These are phyloP conservation scores for Trichechus manatus DNA, from an alignment of 2,113 vertebrate genomes.

Conservation along the genomic window DNA sequence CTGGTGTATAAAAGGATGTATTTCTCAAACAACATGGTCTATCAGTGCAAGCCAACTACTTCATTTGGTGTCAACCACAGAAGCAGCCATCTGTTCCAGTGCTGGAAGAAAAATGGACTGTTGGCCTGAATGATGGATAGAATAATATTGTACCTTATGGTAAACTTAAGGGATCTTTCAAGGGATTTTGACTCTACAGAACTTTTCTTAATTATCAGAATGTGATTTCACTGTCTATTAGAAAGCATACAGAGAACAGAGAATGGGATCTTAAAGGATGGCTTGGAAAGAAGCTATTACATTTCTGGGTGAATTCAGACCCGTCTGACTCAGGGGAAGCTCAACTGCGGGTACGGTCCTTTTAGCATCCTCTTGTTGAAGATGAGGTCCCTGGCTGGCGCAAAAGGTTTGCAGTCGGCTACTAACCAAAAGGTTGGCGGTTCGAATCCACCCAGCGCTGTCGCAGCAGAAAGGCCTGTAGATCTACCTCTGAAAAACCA, in stretches of 20 bases:
- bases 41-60: slow-evolving; percentile 39
- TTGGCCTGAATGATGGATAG: background rate
- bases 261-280: background rate
- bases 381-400: background rate
- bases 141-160: slow-evolving; percentile 20
- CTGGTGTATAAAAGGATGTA: background rate
- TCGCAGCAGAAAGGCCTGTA: background rate
- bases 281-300: background rate
- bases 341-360: background rate
- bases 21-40: slow-evolving; percentile 65
- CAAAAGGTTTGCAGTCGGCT: background rate
- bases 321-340: background rate
- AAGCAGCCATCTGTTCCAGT: slow-evolving; percentile 66
- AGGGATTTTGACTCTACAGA: background rate
- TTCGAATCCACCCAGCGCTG: background rate
- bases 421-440: background rate
- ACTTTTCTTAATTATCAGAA: background rate
- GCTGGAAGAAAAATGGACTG: slow-evolving; percentile 16
- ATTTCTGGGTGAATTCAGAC: background rate
- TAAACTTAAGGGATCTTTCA: background rate
- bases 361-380: background rate
- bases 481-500: background rate
- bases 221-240: background rate
- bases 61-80: slow-evolving; percentile 45
- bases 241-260: background rate